Evolutionary conservation across 2,113 vertebrate genomes (phyloP).

Genomic region (Colaptes auratus): DNA sequence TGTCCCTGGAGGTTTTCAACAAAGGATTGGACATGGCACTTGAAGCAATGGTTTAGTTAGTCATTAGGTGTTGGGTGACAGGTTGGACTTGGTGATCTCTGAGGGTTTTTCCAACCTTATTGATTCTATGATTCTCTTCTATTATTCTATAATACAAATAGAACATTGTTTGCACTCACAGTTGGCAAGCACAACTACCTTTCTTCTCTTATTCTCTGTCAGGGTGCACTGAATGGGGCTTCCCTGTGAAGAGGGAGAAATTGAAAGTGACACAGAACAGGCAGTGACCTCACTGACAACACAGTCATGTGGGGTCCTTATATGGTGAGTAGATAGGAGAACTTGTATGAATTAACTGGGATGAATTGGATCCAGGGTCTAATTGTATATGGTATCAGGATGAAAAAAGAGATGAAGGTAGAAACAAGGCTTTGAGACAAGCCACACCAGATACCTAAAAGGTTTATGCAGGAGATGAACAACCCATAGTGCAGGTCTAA

Average conservation of each 20-base stretch:
- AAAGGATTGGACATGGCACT: too few species aligned
- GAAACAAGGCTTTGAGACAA: neutral
- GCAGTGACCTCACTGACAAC: accelerated
- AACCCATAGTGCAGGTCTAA: accelerated
- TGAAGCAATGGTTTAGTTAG: too few species aligned
- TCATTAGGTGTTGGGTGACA: too few species aligned
- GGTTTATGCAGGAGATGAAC: neutral
- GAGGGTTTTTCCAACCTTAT: too few species aligned
- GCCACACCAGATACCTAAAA: accelerated
- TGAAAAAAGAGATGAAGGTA: neutral
- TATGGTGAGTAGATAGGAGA: neutral
- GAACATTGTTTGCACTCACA: neutral
- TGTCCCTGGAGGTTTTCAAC: too few species aligned
- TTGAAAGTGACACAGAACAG: accelerated
- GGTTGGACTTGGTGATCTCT: too few species aligned
- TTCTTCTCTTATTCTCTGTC: neutral
- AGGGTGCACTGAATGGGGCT: neutral
- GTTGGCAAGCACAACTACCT: neutral
- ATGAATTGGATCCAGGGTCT: accelerated
- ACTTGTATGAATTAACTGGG: neutral
- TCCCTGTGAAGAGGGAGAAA: accelerated
- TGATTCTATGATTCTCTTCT: too few species aligned
- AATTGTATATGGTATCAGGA: accelerated
- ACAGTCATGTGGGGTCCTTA: neutral
- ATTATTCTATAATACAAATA: neutral